phyloP scores from a whole-genome alignment of 2,888 invertebrate species.

The Eudasyphora cyanicolor region DNA sequence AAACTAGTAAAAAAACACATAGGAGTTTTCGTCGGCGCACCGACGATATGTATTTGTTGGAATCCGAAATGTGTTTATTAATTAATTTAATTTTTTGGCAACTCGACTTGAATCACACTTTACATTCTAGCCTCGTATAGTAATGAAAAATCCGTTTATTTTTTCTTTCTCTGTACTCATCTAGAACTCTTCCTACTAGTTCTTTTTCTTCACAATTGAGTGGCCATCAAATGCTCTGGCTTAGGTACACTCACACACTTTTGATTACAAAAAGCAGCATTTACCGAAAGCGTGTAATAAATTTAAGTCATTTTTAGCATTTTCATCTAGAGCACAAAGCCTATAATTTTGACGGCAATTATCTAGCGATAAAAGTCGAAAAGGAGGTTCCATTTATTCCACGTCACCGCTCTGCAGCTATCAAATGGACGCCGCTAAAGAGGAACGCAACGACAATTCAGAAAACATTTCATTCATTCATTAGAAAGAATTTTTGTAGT shows the following conservation, averaged over 20 bases:
- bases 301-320: conserved; percentile 66
- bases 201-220: conserved; percentile 45
- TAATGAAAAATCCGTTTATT: background rate
- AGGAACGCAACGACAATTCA: conserved; percentile 24
- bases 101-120: no score
- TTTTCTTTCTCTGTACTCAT: background rate
- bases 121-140: background rate
- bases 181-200: conserved; percentile 22
- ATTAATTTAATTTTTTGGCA: no score
- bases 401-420: conserved; percentile 34
- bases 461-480: conserved; percentile 57
- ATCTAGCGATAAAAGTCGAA: conserved; percentile 76
- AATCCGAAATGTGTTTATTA: no score
- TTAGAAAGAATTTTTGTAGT: conserved; percentile 51
- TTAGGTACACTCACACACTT: conserved; percentile 31
- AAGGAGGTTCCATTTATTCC: conserved; percentile 68
- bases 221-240: conserved; percentile 53
- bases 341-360: conserved; percentile 76
- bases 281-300: conserved; percentile 68
- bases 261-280: conserved; percentile 45
- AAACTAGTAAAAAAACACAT: no score
- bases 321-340: conserved; percentile 62
- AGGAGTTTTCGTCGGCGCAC: no score
- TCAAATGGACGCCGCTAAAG: conserved; percentile 31
- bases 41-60: no score